Conservation (phyloP, 2,113 vertebrate species). For the Dipodomys ordii region DNA sequence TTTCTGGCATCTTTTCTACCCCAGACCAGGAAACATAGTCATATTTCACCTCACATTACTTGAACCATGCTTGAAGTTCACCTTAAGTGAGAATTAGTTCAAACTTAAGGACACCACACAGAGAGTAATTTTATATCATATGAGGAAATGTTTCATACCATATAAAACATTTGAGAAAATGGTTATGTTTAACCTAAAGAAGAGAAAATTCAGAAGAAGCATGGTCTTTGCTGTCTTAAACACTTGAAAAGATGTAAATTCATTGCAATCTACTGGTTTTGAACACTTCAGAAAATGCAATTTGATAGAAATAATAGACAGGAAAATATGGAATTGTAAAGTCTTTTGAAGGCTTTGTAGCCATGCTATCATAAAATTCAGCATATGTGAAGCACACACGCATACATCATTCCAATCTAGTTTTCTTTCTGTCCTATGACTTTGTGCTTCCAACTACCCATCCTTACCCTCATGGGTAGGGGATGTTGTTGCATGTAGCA, state of each 20-base stretch:
- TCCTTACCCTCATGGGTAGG: no score
- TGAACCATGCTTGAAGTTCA: neutral
- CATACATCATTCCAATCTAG: no score
- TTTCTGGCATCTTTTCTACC: neutral
- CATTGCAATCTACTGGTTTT: neutral
- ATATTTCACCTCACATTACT: neutral
- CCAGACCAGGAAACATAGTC: neutral
- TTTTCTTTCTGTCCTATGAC: no score
- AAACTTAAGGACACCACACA: neutral
- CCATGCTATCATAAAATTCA: neutral
- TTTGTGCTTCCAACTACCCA: no score
- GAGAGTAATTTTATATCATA: neutral
- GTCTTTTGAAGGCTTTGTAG: neutral
- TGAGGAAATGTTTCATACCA: neutral
- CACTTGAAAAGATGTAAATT: constrained; percentile 9
- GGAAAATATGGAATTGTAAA: neutral
- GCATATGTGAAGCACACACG: neutral
- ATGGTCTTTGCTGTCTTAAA: neutral
- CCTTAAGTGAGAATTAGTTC: neutral
- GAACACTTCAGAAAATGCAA: neutral
- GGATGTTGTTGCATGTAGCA: no score
- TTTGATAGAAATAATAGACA: neutral
- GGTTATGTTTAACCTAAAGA: constrained; percentile 3
- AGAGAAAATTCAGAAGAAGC: neutral
- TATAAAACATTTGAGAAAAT: neutral